Conservation (phyloP, 2,888 invertebrate species). For the Colletes collaris region DNA sequence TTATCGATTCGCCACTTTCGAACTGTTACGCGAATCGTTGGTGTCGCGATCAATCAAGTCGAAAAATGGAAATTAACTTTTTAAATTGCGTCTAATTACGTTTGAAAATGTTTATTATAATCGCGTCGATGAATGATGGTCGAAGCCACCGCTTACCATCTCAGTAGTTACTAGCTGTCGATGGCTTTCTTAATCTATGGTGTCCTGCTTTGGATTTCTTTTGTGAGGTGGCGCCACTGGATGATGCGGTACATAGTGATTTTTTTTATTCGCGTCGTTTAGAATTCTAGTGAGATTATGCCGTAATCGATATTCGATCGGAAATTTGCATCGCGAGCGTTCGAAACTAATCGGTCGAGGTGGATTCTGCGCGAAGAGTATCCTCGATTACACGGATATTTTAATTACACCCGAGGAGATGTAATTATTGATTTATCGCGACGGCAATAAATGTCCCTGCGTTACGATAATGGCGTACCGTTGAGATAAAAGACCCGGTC, state of each 20-base stretch:
- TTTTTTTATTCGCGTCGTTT: conserved; percentile 32
- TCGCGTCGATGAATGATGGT: not conserved
- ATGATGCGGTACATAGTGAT: conserved; percentile 40
- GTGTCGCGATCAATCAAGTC: not conserved
- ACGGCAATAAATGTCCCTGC: too few relatives aligned
- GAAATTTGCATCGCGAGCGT: conserved; percentile 8
- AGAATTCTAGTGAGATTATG: conserved; percentile 34
- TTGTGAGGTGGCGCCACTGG: conserved; percentile 66
- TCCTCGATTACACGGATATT: not conserved
- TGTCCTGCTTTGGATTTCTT: conserved; percentile 40
- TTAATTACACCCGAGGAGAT: too few relatives aligned
- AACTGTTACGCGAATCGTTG: too few relatives aligned
- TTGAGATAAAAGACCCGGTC: not conserved
- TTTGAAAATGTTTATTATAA: not conserved
- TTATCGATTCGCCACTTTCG: too few relatives aligned
- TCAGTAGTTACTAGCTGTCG: conserved; percentile 52
- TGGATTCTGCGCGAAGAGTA: not conserved
- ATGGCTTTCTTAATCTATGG: conserved; percentile 14
- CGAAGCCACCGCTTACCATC: not conserved
- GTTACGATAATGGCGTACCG: too few relatives aligned
- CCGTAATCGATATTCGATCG: conserved; percentile 15
- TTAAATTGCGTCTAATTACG: not conserved
- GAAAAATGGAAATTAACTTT: not conserved
- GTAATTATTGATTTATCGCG: not conserved
- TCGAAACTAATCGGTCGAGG: not conserved